These are phyloP conservation scores for Battus philenor DNA, from an alignment of 1,140 invertebrate species.

Conservation along the genomic window DNA sequence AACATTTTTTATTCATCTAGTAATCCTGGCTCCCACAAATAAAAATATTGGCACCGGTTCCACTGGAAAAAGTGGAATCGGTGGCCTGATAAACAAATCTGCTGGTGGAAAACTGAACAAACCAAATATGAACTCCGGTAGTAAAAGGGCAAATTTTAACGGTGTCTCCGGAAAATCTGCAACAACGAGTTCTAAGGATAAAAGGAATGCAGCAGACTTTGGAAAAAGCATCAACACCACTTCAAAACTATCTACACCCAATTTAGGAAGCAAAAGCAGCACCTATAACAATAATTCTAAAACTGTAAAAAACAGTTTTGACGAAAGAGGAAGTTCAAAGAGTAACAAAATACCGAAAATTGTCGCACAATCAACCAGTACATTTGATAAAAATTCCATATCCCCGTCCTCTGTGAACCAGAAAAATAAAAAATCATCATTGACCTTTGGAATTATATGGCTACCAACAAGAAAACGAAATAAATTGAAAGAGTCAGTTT, in stretches of 20 bases:
- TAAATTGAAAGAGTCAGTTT: constrained; percentile 49
- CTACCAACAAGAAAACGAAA: constrained; percentile 48
- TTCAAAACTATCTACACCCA: not conserved
- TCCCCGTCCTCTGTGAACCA: constrained; percentile 26
- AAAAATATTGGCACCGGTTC: constrained; percentile 34
- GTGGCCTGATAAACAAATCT: constrained; percentile 18
- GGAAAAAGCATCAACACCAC: not conserved
- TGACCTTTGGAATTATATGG: constrained; percentile 56
- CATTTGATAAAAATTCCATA: too few species aligned
- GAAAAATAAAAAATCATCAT: constrained; percentile 35
- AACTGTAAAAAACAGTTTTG: constrained; percentile 3
- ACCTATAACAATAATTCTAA: not conserved
- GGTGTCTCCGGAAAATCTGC: not conserved
- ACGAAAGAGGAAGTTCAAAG: constrained; percentile 15
- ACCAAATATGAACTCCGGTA: constrained; percentile 11
- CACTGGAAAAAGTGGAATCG: constrained; percentile 37
- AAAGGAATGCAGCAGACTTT: not conserved
- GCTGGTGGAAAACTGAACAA: constrained; percentile 14
- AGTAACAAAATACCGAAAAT: constrained; percentile 6
- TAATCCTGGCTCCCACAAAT: constrained; percentile 34
- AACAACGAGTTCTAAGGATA: not conserved
- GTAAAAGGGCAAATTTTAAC: constrained; percentile 14
- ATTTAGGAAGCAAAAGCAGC: not conserved
- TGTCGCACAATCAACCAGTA: too few species aligned
- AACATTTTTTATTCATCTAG: not conserved